phyloP scores from a whole-genome alignment of 2,888 invertebrate genomes.

The Calameuta idolon region DNA sequence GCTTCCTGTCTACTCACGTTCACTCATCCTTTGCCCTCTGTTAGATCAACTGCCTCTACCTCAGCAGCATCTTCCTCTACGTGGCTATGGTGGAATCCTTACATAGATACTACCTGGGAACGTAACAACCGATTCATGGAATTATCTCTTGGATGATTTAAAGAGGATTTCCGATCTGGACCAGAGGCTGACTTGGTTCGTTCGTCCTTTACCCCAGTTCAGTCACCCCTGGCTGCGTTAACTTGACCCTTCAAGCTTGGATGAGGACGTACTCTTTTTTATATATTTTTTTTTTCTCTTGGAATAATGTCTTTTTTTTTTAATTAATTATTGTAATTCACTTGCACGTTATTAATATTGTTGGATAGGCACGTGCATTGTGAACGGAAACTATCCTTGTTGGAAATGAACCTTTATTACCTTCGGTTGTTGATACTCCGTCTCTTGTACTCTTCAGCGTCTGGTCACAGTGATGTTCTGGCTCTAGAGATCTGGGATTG shows the following conservation, averaged over 20 bases:
- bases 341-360: neutral
- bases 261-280: neutral
- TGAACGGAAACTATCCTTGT: neutral
- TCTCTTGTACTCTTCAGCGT: neutral
- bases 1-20: constrained; percentile 7
- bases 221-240: neutral
- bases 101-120: neutral
- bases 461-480: neutral
- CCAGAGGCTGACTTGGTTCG: neutral
- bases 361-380: neutral
- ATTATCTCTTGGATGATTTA: neutral
- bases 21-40: constrained; percentile 8
- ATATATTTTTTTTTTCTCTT: neutral
- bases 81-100: neutral
- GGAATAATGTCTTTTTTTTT: neutral
- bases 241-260: neutral
- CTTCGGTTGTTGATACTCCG: neutral
- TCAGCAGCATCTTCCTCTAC: constrained; percentile 10
- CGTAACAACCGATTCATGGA: neutral
- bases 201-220: neutral
- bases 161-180: neutral
- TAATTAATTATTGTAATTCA: neutral
- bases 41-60: neutral
- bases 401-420: neutral
- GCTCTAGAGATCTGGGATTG: neutral